Evolutionary conservation across 2,888 invertebrate genomes (phyloP).

Genomic region (Eupithecia pulchellata): DNA sequence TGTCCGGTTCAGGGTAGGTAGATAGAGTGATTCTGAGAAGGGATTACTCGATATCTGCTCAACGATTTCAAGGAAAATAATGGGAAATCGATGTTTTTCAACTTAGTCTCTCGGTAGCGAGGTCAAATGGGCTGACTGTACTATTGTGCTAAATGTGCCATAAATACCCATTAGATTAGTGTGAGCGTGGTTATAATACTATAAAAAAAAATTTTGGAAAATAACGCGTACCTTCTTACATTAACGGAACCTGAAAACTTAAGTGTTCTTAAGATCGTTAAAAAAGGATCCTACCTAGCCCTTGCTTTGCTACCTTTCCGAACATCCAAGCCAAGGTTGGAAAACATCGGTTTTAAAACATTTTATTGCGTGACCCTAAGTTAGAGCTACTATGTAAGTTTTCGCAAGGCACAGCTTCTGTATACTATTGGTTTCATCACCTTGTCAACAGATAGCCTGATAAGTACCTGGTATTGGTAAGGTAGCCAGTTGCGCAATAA

Average conservation of each 20-base stretch:
- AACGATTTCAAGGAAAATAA: constrained; percentile 7
- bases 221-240: background rate
- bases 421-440: constrained; percentile 19
- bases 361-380: background rate
- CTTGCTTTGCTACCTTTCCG: background rate
- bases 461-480: background rate
- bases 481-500: constrained; percentile 14
- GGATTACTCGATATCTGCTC: constrained; percentile 3
- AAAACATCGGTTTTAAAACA: background rate
- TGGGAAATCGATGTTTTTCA: background rate
- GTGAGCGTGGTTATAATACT: background rate
- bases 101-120: background rate
- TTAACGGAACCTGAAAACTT: background rate
- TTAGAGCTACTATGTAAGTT: background rate
- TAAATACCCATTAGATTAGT: too few species aligned
- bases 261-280: background rate
- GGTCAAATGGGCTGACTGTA: background rate
- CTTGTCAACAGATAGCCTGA: constrained; percentile 57
- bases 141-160: too few species aligned
- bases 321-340: background rate
- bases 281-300: background rate
- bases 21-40: constrained; percentile 8
- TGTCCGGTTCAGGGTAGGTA: background rate
- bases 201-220: background rate
- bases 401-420: constrained; percentile 1